Conservation (phyloP, 2,888 invertebrate species). For the Andrena bucephala region DNA sequence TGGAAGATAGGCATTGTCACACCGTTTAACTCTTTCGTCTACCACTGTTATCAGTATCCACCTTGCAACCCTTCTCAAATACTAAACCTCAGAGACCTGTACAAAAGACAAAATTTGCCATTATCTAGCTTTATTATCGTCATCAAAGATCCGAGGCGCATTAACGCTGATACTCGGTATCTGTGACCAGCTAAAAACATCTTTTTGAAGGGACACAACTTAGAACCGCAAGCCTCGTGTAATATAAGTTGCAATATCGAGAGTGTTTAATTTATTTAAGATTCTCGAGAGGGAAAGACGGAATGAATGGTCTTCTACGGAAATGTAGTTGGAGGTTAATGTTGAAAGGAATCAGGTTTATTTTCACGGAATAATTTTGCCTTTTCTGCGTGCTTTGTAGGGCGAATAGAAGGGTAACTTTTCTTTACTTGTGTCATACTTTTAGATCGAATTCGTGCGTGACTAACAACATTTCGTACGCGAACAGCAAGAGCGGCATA, state of each 20-base stretch:
- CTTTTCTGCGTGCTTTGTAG: constrained; percentile 31
- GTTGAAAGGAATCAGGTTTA: neutral
- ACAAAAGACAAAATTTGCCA: neutral
- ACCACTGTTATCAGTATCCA: too few species aligned
- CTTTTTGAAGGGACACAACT: neutral
- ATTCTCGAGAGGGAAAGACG: neutral
- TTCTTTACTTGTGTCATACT: constrained; percentile 49
- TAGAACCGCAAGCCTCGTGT: constrained; percentile 3
- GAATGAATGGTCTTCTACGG: neutral
- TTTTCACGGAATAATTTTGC: constrained; percentile 16
- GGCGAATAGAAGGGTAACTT: constrained; percentile 19
- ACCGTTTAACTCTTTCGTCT: too few species aligned
- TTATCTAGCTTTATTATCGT: neutral
- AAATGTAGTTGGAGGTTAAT: neutral
- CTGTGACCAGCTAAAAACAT: neutral
- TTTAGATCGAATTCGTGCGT: constrained; percentile 74
- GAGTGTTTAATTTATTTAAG: neutral
- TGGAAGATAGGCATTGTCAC: too few species aligned
- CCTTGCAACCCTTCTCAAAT: too few species aligned
- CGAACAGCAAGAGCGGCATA: constrained; percentile 86
- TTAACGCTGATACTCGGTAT: neutral
- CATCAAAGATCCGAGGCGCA: neutral
- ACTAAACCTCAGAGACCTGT: too few species aligned
- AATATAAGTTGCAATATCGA: neutral
- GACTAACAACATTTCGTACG: constrained; percentile 77